Base-by-base conservation (phyloP, 2,113 vertebrate genomes). In the Notiomystis cincta region DNA sequence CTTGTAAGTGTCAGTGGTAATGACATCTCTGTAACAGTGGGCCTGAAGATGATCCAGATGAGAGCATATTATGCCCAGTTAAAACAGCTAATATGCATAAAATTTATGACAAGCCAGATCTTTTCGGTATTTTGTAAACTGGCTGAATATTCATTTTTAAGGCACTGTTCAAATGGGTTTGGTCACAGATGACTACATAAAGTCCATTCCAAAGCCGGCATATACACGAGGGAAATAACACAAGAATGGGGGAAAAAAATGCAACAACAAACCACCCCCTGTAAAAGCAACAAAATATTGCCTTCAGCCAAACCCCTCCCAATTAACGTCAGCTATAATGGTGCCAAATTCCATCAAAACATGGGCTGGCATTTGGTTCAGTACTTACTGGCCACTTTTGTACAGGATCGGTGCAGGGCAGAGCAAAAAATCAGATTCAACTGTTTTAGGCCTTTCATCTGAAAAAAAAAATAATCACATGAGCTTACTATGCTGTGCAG, bases 371-470 rank as follows among this genome's bases (percentile, higher is more conserved):
- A 31, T 60, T 71, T 62, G 30, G 72, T 91, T 91, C 30, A 61
- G 40, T 97, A 99, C 99, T 99, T 98, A 99, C 99, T 99, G 98
- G 98, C 99, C 99, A n/a, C 96, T 98, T 95, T 98, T 98, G 48
- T 98, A 96, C 51, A 99, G 98, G 88, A 95, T 66, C 2, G 99
- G 99, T 15, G 99, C 99, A 48, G 99, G 99, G 94, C 99, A 99
- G 92, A 99, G 98, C 93, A 99, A 94, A 83, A 99, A 99, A 56
- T 98, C 96, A 16, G 97, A 93, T n/a, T 96, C 90, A 79, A 99
- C 98, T 2, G 54, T 87, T 53, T 97, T 98, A 57, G 99, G 98
- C 91, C 96, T 98, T 50, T 98, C 97, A 97, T 95, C 99, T 99
- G 97, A 12, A 98, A 96, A 98, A 87, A 50, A 81, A 25, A 48